Percentiles rank a stretch among this genome's conserved stretches.
Evolutionary conservation across 2,113 vertebrate genomes (phyloP).

Genomic region (Prietella phreatophila): DNA sequence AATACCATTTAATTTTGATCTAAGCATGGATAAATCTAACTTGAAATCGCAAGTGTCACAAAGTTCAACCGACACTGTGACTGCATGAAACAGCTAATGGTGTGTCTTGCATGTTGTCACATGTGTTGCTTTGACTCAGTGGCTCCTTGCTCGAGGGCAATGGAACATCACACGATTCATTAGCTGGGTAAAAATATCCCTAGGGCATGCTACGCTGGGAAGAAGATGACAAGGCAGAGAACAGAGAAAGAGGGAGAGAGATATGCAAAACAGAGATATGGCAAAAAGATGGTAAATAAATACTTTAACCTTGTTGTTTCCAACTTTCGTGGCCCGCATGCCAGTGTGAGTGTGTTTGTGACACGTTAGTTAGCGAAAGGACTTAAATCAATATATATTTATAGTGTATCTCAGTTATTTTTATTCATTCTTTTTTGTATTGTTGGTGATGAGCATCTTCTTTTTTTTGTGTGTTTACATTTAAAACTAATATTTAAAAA

Average conservation of each 20-base stretch:
- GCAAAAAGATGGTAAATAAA: constrained; percentile 5
- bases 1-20: constrained; percentile 3
- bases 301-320: background rate
- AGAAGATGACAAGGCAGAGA: constrained; percentile 40
- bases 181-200: constrained; percentile 51
- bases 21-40: background rate
- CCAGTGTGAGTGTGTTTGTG: background rate
- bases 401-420: too few relatives aligned
- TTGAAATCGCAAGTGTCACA: background rate
- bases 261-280: background rate
- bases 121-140: constrained; percentile 45
- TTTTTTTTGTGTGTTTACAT: background rate
- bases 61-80: background rate
- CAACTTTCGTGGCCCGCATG: background rate
- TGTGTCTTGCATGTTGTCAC: constrained; percentile 40
- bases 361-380: background rate
- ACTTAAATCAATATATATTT: constrained; percentile 1
- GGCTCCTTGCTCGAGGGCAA: constrained; percentile 48
- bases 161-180: constrained; percentile 51
- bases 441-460: background rate
- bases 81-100: background rate
- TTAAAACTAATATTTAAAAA: background rate
- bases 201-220: constrained; percentile 32
- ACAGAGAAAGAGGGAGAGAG: constrained; percentile 22
- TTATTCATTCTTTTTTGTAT: background rate